A percentile compares a stretch with the other conserved stretches of the same genome.
Evolutionary conservation across 2,113 vertebrate species (phyloP).

Genomic region (Perca flavescens): DNA sequence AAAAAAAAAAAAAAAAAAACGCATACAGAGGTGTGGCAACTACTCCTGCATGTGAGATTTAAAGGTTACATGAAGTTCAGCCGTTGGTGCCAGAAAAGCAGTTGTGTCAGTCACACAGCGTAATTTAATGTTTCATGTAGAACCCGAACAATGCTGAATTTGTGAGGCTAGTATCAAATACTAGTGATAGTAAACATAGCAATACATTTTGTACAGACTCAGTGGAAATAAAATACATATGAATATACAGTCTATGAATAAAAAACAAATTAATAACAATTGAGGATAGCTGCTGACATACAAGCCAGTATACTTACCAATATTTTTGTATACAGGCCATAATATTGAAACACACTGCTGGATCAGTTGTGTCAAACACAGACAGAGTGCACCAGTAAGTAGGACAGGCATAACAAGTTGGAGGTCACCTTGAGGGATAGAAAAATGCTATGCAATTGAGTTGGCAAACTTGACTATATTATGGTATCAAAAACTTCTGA

Average conservation of each 20-base stretch:
- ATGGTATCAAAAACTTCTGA: not conserved
- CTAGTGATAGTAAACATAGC: not conserved
- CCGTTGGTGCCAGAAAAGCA: not conserved
- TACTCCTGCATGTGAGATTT: not conserved
- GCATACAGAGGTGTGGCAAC: not conserved
- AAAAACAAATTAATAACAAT: not conserved
- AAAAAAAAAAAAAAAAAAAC: not conserved
- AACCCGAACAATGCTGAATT: too few relatives aligned
- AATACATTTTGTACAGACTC: not conserved
- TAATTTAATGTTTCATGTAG: not conserved
- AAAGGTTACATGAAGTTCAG: not conserved
- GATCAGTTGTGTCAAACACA: not conserved
- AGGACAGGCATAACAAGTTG: not conserved
- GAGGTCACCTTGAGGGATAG: slow-evolving; percentile 47
- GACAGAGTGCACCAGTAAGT: not conserved
- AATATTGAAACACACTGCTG: not conserved
- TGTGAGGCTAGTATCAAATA: not conserved
- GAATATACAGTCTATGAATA: not conserved
- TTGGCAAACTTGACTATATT: not conserved
- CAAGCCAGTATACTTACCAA: not conserved
- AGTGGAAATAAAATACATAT: not conserved
- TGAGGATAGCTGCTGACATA: not conserved
- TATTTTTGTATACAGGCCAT: not conserved
- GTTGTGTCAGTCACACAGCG: not conserved
- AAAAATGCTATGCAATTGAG: not conserved